Evolutionary conservation across 2,888 invertebrate species (phyloP), one percentile per base, ranked within the genome.

Genomic region (Diarsia mendica): DNA sequence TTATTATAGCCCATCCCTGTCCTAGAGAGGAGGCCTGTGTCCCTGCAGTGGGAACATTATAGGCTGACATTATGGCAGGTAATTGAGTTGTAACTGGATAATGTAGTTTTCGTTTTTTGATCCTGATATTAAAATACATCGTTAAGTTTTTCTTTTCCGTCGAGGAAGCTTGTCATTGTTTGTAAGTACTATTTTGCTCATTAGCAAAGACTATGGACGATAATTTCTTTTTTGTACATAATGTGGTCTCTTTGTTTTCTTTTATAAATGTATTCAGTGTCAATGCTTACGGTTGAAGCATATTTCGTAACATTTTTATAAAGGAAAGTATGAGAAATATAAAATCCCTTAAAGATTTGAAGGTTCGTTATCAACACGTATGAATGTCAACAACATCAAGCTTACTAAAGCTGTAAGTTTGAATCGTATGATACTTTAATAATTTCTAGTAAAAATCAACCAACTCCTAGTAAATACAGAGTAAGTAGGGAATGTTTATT

Each of bases 31-130:
- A n/a, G n/a, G n/a, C n/a, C n/a, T n/a, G n/a, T n/a, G n/a, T n/a
- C n/a, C n/a, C n/a, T n/a, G n/a, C n/a, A n/a, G n/a, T n/a, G n/a
- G n/a, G n/a, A n/a, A n/a, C n/a, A n/a, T n/a, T n/a, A n/a, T n/a
- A n/a, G n/a, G n/a, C n/a, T n/a, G 4, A 65, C 3, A 44, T 67
- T 61, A 70, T 48, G 69, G 11, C 51, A 63, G 67, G 72, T 80
- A 66, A 75, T 76, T 39, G 39, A 73, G 46, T 28, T 33, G 13
- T 49, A 5, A 15, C 55, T 48, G 15, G 20, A 65, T 73, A 58
- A 55, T 83, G 44, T 53, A 48, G n/a, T 23, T n/a, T 70, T 13
- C 9, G 48, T 74, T 68, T 58, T 53, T 66, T 48, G 20, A n/a
- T 48, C 18, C 4, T 1, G n/a, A 48, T 61, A 63, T 71, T 63